Evolutionary conservation across 2,797 vertebrate species (phyloP).

Genomic region (Malacoraja senta): DNA sequence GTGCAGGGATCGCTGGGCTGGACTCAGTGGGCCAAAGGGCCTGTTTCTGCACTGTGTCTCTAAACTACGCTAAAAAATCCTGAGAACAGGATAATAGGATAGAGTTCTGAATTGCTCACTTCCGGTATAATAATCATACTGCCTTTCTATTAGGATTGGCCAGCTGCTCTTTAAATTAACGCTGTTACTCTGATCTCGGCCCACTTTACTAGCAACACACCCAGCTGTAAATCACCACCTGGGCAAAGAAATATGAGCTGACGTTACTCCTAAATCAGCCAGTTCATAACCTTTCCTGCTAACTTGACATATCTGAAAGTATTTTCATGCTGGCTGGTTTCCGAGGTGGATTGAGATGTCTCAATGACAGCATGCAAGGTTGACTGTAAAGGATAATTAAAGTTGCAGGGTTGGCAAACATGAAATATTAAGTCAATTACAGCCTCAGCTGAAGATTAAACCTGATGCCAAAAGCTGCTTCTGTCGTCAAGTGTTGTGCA

Average conservation of each 20-base stretch:
- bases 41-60: no score
- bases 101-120: not conserved
- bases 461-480: conserved; percentile 5
- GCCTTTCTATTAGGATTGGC: not conserved
- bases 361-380: not conserved
- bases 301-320: not conserved
- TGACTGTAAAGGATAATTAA: conserved; percentile 1
- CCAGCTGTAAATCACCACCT: not conserved
- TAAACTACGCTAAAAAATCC: no score
- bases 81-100: not conserved
- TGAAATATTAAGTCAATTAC: not conserved
- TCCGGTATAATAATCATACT: not conserved
- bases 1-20: no score
- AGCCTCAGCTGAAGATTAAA: not conserved
- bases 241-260: not conserved
- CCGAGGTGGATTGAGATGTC: not conserved
- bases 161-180: not conserved
- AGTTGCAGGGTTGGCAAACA: not conserved
- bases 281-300: not conserved
- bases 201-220: not conserved
- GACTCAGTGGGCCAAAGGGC: no score
- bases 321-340: not conserved
- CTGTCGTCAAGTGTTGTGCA: conserved; percentile 1
- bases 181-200: not conserved
- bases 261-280: no score